phyloP scores from a whole-genome alignment of 2,113 vertebrate species.

The Pogona vitticeps region DNA sequence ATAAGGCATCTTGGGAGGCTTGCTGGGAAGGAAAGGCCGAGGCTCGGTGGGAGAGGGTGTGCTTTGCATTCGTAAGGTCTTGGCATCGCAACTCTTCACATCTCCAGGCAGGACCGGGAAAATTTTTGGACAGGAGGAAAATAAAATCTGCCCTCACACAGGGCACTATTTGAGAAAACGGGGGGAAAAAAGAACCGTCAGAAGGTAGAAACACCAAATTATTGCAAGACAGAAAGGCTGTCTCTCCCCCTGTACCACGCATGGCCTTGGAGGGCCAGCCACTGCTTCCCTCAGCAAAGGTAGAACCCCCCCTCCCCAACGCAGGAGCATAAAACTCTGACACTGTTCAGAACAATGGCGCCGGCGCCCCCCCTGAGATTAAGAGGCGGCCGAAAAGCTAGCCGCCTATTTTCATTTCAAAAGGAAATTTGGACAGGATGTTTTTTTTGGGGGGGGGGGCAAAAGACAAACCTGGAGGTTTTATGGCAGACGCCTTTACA shows the following conservation, averaged over 20 bases:
- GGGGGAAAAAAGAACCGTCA: too few relatives aligned
- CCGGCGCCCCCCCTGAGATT: constrained; percentile 26
- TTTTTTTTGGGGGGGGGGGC: constrained; percentile 50
- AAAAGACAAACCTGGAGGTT: constrained; percentile 22
- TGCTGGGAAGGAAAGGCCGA: too few relatives aligned
- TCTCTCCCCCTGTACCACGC: too few relatives aligned
- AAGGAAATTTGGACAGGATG: constrained; percentile 53
- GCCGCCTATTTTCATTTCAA: constrained; percentile 58
- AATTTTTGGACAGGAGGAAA: too few relatives aligned
- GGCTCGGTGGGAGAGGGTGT: too few relatives aligned
- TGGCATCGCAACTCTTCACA: too few relatives aligned
- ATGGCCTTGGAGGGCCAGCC: constrained; percentile 38
- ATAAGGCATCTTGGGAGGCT: neutral
- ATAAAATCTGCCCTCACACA: neutral
- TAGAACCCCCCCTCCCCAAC: constrained; percentile 40
- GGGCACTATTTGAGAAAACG: neutral
- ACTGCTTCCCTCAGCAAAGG: constrained; percentile 40
- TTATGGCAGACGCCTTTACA: constrained; percentile 27
- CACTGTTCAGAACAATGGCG: constrained; percentile 12
- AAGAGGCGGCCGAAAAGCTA: constrained; percentile 56
- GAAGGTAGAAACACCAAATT: too few relatives aligned
- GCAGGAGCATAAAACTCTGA: constrained; percentile 46
- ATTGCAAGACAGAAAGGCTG: too few relatives aligned
- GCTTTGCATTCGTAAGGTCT: too few relatives aligned
- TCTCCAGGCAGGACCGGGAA: too few relatives aligned